Percentiles rank a stretch among this genome's conserved stretches.
These are phyloP conservation scores for Lithophane leautieri DNA, from an alignment of 2,888 invertebrate genomes.

Conservation along the genomic window DNA sequence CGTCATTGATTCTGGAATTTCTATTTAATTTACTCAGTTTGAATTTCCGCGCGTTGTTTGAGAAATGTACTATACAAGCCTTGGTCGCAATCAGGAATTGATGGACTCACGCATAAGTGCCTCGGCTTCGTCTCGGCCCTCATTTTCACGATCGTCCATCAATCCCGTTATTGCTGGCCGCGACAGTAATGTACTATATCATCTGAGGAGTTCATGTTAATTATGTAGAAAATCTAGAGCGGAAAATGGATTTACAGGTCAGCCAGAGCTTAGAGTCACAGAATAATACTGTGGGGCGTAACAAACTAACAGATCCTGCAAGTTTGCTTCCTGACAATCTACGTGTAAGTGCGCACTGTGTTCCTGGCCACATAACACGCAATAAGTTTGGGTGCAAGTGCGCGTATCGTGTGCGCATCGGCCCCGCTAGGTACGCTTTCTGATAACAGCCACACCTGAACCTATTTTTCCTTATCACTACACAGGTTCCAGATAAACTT, in stretches of 20 bases:
- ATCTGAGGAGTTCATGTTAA: not conserved
- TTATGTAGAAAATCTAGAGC: not conserved
- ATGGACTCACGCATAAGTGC: too few relatives aligned
- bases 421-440: constrained; percentile 51
- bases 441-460: constrained; percentile 85
- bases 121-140: too few relatives aligned
- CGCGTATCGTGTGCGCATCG: constrained; percentile 36
- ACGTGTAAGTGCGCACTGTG: not conserved
- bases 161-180: too few relatives aligned
- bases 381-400: constrained; percentile 16
- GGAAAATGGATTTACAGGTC: not conserved
- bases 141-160: too few relatives aligned
- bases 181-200: too few relatives aligned
- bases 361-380: constrained; percentile 25
- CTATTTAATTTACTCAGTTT: too few relatives aligned
- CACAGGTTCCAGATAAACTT: constrained; percentile 76
- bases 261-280: not conserved
- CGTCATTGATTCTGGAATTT: too few relatives aligned
- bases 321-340: not conserved
- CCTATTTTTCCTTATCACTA: constrained; percentile 81
- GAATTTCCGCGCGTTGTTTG: too few relatives aligned
- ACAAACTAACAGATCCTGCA: not conserved
- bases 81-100: too few relatives aligned
- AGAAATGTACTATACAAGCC: too few relatives aligned
- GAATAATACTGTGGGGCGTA: not conserved